Base-by-base conservation (phyloP, 2,797 vertebrate genomes). In the Paguma larvata region DNA sequence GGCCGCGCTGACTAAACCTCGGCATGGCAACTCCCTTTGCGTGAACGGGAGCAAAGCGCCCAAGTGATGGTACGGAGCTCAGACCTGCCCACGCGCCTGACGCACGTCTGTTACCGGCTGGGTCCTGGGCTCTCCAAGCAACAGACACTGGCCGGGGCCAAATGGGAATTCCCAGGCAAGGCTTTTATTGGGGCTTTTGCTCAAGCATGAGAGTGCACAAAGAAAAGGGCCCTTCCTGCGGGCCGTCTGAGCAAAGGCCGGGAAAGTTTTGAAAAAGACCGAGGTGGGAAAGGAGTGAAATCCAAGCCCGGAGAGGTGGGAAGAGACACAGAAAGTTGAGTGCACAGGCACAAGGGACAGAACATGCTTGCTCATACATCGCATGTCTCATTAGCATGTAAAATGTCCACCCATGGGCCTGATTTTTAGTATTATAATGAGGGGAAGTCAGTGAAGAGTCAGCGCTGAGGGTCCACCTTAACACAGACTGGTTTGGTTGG, bases 91-190 rank as follows among this genome's bases (percentile, higher is more conserved):
- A 0, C 2, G 15, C 25, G 4, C 3, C 14, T 46, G 25, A 5
- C 2, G 27, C 4, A 0, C 27, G 7, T 32, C 3, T 8, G 41
- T 46, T 16, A 8, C 6, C 6, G 4, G 44, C 27, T 48, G 2
- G 44, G 15, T 48, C 73, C 73, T 48, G 15, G 44, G 8, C 73
- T 48, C 73, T 77, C 44, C 27, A 46, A 46, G 73, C 44, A 18
- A 19, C 5, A 46, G 73, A 30, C 15, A 2, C 27, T 11, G 44
- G 16, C 73, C 18, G 15, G 41, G 4, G 73, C 73, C 44, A 32
- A 18, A 27, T 4, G 0, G 44, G 73, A 77, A 77, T 48, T 48
- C 15, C 27, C 27, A 0, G 15, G 44, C 27, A 77, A 77, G 16
- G 44, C 8, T 77, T 46, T 32, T 48, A 5, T 5, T 48, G 73